Evolutionary conservation across 1,140 invertebrate genomes (phyloP).

Genomic region (Drosophila busckii): DNA sequence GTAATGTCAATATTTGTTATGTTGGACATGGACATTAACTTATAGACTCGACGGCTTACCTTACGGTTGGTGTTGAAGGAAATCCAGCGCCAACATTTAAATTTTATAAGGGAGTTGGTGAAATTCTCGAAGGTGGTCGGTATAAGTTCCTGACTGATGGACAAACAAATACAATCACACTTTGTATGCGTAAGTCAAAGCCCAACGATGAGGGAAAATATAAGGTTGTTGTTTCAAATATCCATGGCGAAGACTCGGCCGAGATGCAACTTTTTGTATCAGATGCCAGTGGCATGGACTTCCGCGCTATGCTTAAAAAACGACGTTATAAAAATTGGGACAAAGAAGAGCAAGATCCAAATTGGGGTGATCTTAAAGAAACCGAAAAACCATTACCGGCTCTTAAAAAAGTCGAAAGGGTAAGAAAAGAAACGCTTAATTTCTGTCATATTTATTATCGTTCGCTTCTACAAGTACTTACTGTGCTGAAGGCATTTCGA

Average conservation of each 20-base stretch:
- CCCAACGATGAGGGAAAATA: conserved; percentile 98
- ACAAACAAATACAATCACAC: conserved; percentile 91
- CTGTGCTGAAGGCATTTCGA: too few species aligned
- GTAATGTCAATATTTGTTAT: conserved; percentile 9
- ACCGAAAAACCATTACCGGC: conserved; percentile 90
- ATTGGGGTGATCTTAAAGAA: conserved; percentile 96
- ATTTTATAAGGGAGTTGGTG: conserved; percentile 95
- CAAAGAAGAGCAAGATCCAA: conserved; percentile 91
- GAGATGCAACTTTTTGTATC: conserved; percentile 98
- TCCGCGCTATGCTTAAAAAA: conserved; percentile 98
- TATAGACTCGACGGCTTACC: conserved; percentile 91
- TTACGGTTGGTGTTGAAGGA: conserved; percentile 93
- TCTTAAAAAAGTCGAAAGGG: conserved; percentile 95
- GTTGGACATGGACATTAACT: conserved; percentile 7
- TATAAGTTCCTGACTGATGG: conserved; percentile 95
- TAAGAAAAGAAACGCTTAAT: conserved; percentile 79
- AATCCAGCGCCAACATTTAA: conserved; percentile 96
- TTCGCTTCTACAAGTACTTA: not conserved
- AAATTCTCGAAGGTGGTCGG: conserved; percentile 94
- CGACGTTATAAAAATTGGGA: conserved; percentile 97
- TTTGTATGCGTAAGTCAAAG: conserved; percentile 97
- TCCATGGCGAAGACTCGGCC: conserved; percentile 95
- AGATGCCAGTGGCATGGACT: conserved; percentile 98
- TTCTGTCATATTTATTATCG: not conserved
- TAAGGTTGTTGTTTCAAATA: conserved; percentile 94